These are phyloP conservation scores for Todus mexicanus DNA, from an alignment of 2,797 vertebrate genomes.

Conservation along the genomic window DNA sequence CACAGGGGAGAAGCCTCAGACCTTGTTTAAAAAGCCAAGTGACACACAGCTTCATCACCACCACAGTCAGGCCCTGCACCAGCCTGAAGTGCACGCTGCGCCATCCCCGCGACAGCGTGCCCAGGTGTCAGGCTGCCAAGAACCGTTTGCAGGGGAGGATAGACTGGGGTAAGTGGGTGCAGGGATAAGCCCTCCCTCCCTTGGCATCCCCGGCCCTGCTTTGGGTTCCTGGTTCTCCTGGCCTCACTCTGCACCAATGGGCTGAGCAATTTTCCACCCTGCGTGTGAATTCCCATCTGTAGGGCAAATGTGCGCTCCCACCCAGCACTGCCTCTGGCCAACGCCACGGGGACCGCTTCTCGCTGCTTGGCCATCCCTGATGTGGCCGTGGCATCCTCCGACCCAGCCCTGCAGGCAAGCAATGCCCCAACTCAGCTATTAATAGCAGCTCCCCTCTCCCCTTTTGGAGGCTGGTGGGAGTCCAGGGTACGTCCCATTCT, in stretches of 20 bases:
- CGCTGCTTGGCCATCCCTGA: neutral
- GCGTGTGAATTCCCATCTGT: neutral
- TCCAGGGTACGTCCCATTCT: slow-evolving; percentile 21
- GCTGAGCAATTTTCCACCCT: neutral
- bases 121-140: neutral
- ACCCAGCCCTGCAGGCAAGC: neutral
- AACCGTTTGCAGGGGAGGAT: neutral
- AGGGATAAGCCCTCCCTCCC: neutral
- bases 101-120: neutral
- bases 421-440: neutral
- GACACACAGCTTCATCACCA: neutral
- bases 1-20: neutral
- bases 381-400: neutral
- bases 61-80: neutral
- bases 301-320: neutral
- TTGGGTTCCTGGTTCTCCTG: neutral
- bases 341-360: neutral
- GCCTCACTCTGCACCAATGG: neutral
- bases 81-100: neutral
- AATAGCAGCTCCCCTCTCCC: slow-evolving; percentile 5
- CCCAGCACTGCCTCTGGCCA: fast-evolving
- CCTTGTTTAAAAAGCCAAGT: neutral
- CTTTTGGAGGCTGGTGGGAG: neutral
- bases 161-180: neutral
- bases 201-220: neutral